Conservation (phyloP, 2,888 invertebrate species). For the Rhagonycha fulva region DNA sequence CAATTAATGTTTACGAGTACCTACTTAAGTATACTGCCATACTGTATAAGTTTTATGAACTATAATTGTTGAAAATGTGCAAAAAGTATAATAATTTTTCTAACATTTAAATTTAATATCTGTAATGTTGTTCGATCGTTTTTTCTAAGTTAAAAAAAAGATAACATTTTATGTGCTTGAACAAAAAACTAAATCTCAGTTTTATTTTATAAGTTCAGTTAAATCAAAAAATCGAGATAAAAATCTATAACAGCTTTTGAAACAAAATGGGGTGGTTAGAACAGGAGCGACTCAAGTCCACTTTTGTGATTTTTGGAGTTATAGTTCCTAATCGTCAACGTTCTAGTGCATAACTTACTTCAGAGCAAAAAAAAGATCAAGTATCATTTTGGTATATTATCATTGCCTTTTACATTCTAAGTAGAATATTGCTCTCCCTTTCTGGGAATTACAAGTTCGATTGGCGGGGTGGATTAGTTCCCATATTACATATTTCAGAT, state of each 20-base stretch:
- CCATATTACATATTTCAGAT: no score
- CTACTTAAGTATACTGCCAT: not conserved
- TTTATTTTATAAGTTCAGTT: not conserved
- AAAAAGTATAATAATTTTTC: not conserved
- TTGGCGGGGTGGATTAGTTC: no score
- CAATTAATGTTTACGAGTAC: not conserved
- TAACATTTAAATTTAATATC: not conserved
- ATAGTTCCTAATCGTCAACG: no score
- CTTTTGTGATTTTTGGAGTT: no score
- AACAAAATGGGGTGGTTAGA: no score
- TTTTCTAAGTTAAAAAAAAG: not conserved
- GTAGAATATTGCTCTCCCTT: no score
- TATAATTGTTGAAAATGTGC: not conserved
- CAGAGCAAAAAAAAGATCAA: no score
- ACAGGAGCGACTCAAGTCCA: no score
- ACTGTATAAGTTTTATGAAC: not conserved
- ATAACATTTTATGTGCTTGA: not conserved
- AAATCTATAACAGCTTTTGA: not conserved
- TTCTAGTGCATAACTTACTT: no score
- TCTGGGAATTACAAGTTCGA: no score
- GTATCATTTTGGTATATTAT: no score
- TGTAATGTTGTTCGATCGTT: not conserved
- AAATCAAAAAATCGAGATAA: not conserved
- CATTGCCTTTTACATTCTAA: no score
- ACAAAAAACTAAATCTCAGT: not conserved